Conservation (phyloP, 2,888 invertebrate genomes). For the Palloptera scutellata region DNA sequence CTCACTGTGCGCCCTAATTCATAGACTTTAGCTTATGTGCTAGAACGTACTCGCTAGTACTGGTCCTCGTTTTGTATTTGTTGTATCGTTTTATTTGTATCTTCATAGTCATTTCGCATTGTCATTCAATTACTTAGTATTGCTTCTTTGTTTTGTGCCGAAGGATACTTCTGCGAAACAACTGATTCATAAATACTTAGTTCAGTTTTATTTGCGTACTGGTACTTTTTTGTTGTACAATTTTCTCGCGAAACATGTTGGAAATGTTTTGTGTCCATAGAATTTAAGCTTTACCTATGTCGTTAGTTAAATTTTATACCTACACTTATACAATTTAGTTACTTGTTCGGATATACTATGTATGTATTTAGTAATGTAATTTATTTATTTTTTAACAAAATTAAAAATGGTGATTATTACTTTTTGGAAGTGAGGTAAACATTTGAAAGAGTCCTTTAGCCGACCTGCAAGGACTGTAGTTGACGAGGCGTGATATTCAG, state of each 20-base stretch:
- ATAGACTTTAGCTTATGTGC: constrained; percentile 14
- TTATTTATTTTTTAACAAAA: constrained; percentile 18
- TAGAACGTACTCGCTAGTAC: not conserved
- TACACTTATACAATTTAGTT: constrained; percentile 8
- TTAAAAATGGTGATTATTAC: too few species aligned
- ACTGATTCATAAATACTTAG: not conserved
- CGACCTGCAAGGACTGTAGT: too few species aligned
- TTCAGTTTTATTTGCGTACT: not conserved
- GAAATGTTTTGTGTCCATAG: not conserved
- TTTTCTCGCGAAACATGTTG: too few species aligned
- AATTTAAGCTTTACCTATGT: not conserved
- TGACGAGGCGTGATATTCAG: too few species aligned
- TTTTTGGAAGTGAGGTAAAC: too few species aligned
- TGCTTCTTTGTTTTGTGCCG: too few species aligned
- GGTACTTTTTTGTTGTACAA: not conserved
- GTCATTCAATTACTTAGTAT: too few species aligned
- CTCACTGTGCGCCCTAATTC: not conserved
- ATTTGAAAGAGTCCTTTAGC: too few species aligned
- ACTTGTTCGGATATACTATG: constrained; percentile 4
- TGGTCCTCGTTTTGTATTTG: not conserved
- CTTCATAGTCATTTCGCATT: not conserved
- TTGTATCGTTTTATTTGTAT: not conserved
- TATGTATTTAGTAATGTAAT: constrained; percentile 5
- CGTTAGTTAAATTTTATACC: constrained; percentile 6
- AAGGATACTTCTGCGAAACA: too few species aligned